Base-by-base conservation (phyloP, 2,888 invertebrate genomes). In the Caenorhabditis zanzibari region DNA sequence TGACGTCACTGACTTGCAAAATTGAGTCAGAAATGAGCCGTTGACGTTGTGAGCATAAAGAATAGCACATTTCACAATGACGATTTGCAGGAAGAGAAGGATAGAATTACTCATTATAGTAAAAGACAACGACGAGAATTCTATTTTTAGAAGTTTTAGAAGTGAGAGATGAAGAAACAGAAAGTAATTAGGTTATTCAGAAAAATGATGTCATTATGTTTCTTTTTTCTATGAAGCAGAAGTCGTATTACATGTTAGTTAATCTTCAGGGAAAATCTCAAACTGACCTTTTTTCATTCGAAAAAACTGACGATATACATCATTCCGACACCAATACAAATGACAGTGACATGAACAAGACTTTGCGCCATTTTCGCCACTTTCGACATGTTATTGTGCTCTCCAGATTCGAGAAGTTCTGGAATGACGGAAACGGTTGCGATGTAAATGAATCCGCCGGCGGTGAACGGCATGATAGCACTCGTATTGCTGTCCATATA, bases 401-500 rank as follows among this genome's bases (percentile, higher is more conserved):
- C 74, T 38, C 74, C 68, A n/a, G 52, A 56, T 41, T 75, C 63
- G 26, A 99, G 94, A 64, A 99, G 94, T 93, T 99, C 98, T 12
- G 99, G 99, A 92, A 99, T 96, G 24, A 99, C 97, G 84, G 98
- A 97, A 0, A 99, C 99, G n/a, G 98, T 96, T 24, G 99, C 98
- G 90, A 99, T 98, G 93, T 99, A 99, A 93, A 99, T 98, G 93
- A 99, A 99, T 16, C 99, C 94, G 1, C 92, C 92, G 28, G 90
- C 90, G 58, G 92, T 92, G 84, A 99, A 98, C 14, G 99, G 98
- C 80, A 99, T 94, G 72, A 99, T 96, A 95, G 97, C 96, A 9
- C 95, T 95, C 12, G 96, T 95, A 1, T 96, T 95, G 82, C 95
- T 93, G 14, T 88, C 86, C 19, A 86, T 61, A 16, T 66, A 85